Evolutionary conservation across 1,140 invertebrate species (phyloP), one percentile per base, ranked within the genome.

Genomic region (Brachionus angularis): DNA sequence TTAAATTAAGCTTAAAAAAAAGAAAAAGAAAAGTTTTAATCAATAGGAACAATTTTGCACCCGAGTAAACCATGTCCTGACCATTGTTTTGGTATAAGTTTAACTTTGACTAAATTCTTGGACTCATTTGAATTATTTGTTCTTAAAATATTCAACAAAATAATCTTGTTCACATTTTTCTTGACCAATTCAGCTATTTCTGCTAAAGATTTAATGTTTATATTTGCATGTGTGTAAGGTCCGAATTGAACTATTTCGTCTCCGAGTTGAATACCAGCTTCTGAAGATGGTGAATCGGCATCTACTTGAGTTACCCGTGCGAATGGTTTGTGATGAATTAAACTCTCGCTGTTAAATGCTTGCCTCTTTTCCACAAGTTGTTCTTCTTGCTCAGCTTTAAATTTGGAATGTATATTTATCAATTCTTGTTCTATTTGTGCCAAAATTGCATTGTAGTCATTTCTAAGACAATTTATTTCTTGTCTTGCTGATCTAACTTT

Each of bases 401-500:
- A 52, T 33, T 61, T 53, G 10, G 36, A 53, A 31, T 71, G 53
- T 16, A 55, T 46, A n/a, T 71, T 14, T 27, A 46, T 31, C 3
- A 53, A 31, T 42, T 53, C 67, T 44, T 42, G 25, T 36, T 71
- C 70, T 7, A 71, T 61, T 52, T 71, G 47, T 14, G 18, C 34
- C 50, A 71, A 49, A 14, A 71, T 18, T 5, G 70, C 70, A 12
- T 58, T 71, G 34, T 71, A 50, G 16, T 71, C 70, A 44, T 71
- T 71, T 47, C 25, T 27, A 14, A 71, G 18, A 42, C 70, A 33
- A 31, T 55, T 71, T 5, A 71, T 53, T 44, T 46, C 34, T 33
- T 58, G 70, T 16, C 70, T 27, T 29, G 49, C 42, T 21, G 31
- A 18, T 1, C 42, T 16, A 3, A 71, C 70, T 71, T 34, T 42